Base-by-base conservation (phyloP, 2,113 vertebrate species). In the Passer montanus region DNA sequence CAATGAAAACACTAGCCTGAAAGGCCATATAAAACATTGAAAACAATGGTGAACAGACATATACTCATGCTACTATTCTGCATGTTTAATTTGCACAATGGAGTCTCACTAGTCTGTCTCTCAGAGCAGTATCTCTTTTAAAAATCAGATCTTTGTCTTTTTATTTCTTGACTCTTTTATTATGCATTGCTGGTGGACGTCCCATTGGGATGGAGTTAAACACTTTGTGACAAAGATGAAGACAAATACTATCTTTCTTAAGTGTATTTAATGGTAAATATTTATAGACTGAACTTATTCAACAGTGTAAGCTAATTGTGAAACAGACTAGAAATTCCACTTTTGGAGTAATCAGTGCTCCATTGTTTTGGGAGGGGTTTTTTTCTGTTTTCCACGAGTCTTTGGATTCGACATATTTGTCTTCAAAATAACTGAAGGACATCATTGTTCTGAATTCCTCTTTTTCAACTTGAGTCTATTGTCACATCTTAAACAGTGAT, bases 331-430 rank as follows among this genome's bases (percentile, higher is more conserved):
- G 46, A 80, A 33, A 69, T 90, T 85, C 68, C 27, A 16, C 10
- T 50, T 90, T n/a, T 35, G 5, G 7, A 5, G 7, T 75, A 35
- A 33, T 30, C 22, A 46, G 1, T 82, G 16, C 13, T 41, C 12
- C 1, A 0, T 31, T 49, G 10, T 44, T 64, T 77, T 30, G 16
- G 15, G 30, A 33, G 30, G 10, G 5, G 1, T 3, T 3, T 41
- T 11, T 21, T 43, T 4, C 21, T n/a, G 22, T 69, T 94, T 85
- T 62, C 21, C 3, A 1, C 9, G 1, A 18, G 53, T 84, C 17
- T 64, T 87, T 62, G 20, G 13, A 66, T 74, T 92, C 37, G 87
- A 6, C 2, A 1, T 68, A n/a, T 46, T 74, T 82, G 16, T 82
- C 24, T 10, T 69, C 23, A n/a, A 28, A 82, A 22, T 53, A 3